A percentile compares a stretch with the other conserved stretches of the same genome.
These are phyloP conservation scores for Glaucomys volans DNA, from an alignment of 2,113 vertebrate species.

Conservation along the genomic window DNA sequence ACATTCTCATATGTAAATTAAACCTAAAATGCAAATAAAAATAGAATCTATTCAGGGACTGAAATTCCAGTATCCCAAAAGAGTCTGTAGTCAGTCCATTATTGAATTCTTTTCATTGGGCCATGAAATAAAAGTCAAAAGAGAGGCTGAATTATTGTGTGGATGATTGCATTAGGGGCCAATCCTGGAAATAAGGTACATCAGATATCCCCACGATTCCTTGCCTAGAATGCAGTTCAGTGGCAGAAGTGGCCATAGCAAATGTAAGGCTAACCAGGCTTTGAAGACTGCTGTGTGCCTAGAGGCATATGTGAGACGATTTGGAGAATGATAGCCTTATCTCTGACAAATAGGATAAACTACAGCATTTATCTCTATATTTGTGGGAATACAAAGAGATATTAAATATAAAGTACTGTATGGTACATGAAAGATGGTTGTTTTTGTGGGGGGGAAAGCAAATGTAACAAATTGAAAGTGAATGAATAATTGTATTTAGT, in stretches of 20 bases:
- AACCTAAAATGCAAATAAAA: background rate
- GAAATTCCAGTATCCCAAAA: background rate
- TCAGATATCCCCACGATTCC: background rate
- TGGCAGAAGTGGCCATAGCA: background rate
- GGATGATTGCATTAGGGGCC: background rate
- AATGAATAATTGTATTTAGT: background rate
- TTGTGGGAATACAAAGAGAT: background rate
- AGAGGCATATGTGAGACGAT: background rate
- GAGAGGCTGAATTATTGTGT: background rate
- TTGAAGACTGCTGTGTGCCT: background rate
- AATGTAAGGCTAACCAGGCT: background rate
- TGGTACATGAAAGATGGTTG: background rate
- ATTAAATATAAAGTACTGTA: background rate
- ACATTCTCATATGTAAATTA: background rate
- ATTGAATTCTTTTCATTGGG: background rate
- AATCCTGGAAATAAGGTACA: background rate
- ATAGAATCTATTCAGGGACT: background rate
- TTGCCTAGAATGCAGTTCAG: background rate
- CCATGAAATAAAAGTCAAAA: background rate
- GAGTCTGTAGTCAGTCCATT: background rate
- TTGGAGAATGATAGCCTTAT: background rate
- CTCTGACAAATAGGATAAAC: background rate
- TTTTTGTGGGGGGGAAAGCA: background rate
- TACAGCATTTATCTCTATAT: background rate
- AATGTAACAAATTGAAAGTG: background rate